Evolutionary conservation across 1,140 invertebrate species (phyloP).

Genomic region (Microplitis demolitor): DNA sequence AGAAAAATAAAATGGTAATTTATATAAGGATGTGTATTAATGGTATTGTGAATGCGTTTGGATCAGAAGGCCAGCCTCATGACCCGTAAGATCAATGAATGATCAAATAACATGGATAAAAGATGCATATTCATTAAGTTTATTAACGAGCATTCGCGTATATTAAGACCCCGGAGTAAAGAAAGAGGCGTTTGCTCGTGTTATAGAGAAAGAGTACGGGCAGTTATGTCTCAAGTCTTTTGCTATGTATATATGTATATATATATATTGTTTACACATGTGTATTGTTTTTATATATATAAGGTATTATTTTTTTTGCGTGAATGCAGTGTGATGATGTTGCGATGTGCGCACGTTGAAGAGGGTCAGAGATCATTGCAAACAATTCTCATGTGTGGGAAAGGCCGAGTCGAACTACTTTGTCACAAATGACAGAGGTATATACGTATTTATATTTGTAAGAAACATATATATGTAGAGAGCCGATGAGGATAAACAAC

Average conservation of each 20-base stretch:
- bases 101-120: slow-evolving; percentile 42
- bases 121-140: slow-evolving; percentile 29
- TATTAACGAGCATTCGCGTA: too few species aligned
- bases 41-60: slow-evolving; percentile 16
- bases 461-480: too few species aligned
- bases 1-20: not conserved
- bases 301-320: slow-evolving; percentile 18
- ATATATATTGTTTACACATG: not conserved
- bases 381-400: slow-evolving; percentile 60
- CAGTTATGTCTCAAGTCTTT: not conserved
- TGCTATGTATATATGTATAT: not conserved
- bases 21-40: not conserved
- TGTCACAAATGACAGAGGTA: slow-evolving; percentile 40
- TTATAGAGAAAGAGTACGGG: not conserved
- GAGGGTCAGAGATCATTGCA: slow-evolving; percentile 55
- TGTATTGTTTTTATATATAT: not conserved
- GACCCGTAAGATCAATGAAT: slow-evolving; percentile 49
- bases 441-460: too few species aligned
- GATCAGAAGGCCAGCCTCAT: slow-evolving; percentile 38
- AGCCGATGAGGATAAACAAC: too few species aligned
- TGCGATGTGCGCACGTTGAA: slow-evolving; percentile 18
- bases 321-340: slow-evolving; percentile 28
- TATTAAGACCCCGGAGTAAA: not conserved
- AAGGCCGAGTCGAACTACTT: slow-evolving; percentile 43
- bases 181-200: not conserved